A percentile compares a stretch with the other conserved stretches of the same genome.
Evolutionary conservation across 2,888 invertebrate genomes (phyloP).

Genomic region (Automeris io): DNA sequence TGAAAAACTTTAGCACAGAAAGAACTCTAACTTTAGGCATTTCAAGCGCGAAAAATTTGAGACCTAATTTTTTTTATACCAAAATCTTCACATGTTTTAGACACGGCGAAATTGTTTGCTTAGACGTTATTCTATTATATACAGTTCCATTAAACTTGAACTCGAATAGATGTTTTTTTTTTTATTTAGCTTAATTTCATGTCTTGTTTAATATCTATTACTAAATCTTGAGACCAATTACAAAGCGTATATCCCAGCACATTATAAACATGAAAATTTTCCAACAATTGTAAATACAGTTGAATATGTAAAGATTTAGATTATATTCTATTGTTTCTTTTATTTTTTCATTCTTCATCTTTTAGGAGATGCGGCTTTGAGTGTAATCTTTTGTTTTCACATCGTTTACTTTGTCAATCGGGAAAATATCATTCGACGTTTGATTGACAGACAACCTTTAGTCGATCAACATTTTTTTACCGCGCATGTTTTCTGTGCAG

Average conservation of each 20-base stretch:
- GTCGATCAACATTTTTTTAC: conserved; percentile 8
- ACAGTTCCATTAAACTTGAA: too few relatives aligned
- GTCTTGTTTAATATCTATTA: too few relatives aligned
- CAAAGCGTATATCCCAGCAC: too few relatives aligned
- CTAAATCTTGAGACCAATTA: too few relatives aligned
- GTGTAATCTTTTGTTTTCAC: conserved; percentile 10
- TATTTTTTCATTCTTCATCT: conserved; percentile 1
- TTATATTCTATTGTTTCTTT: neutral
- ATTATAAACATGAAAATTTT: too few relatives aligned
- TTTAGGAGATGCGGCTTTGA: conserved; percentile 1
- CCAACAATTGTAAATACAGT: too few relatives aligned
- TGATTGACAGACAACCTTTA: conserved; percentile 10
- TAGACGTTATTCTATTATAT: neutral
- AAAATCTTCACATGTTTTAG: too few relatives aligned
- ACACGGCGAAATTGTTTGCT: neutral
- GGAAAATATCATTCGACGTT: conserved; percentile 8
- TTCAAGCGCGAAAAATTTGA: conserved; percentile 38
- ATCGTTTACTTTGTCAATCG: conserved; percentile 6
- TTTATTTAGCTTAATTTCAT: too few relatives aligned
- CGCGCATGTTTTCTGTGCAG: conserved; percentile 12
- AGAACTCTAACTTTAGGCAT: conserved; percentile 34
- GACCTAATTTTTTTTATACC: conserved; percentile 47
- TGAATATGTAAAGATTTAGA: too few relatives aligned
- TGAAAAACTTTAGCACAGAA: conserved; percentile 53
- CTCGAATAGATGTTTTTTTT: too few relatives aligned